These are phyloP conservation scores for Parasteatoda lunata DNA, from an alignment of 2,888 invertebrate species.

Conservation along the genomic window DNA sequence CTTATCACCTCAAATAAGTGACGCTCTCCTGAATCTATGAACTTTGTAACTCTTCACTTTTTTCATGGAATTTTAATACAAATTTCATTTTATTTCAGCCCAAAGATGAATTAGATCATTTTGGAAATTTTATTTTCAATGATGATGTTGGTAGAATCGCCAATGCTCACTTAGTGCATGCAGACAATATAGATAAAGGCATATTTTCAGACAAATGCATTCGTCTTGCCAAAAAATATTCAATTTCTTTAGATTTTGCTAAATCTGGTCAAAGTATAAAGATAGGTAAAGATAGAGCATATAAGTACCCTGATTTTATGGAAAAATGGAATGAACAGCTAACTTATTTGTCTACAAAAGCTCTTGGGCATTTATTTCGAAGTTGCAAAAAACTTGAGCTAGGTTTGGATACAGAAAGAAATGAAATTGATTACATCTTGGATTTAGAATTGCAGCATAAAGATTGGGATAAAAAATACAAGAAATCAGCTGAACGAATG, in stretches of 20 bases:
- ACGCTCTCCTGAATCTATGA: too few species aligned
- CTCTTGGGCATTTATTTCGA: slow-evolving; percentile 72
- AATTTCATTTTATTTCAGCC: slow-evolving; percentile 34
- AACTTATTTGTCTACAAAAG: slow-evolving; percentile 71
- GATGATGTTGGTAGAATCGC: slow-evolving; percentile 73
- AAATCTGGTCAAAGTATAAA: slow-evolving; percentile 72
- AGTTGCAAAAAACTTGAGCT: slow-evolving; percentile 59
- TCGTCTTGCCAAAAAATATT: slow-evolving; percentile 70
- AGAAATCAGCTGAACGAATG: slow-evolving; percentile 36
- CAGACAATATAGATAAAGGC: slow-evolving; percentile 71
- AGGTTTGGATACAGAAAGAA: slow-evolving; percentile 27
- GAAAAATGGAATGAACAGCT: slow-evolving; percentile 70
- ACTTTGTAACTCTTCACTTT: too few species aligned
- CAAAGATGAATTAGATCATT: slow-evolving; percentile 73
- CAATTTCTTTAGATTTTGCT: slow-evolving; percentile 73
- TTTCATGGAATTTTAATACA: not conserved
- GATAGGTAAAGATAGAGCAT: slow-evolving; percentile 11
- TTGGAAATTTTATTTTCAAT: slow-evolving; percentile 73
- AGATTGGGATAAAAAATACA: slow-evolving; percentile 41
- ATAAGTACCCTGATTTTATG: slow-evolving; percentile 70
- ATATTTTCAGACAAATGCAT: slow-evolving; percentile 71
- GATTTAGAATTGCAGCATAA: slow-evolving; percentile 36
- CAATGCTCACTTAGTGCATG: slow-evolving; percentile 72
- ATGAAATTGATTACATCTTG: slow-evolving; percentile 25
- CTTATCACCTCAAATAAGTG: too few species aligned